Evolutionary conservation across 2,888 invertebrate species (phyloP).

Genomic region (Sphecodes monilicornis): DNA sequence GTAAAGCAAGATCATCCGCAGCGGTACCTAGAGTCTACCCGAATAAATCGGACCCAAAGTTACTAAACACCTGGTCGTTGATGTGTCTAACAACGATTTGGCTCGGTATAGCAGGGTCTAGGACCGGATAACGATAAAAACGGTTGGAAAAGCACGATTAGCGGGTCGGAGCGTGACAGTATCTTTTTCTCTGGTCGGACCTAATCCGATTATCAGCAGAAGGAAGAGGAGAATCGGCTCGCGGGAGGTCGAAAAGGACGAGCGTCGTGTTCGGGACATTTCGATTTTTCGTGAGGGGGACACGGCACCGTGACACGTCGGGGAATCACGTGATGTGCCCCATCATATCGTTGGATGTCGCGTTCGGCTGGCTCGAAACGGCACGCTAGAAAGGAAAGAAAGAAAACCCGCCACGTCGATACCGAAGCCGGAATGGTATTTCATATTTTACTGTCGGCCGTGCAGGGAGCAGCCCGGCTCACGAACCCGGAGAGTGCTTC

Average conservation of each 20-base stretch:
- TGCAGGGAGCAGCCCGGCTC: constrained; percentile 64
- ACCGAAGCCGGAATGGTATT: constrained; percentile 48
- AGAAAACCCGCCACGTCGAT: constrained; percentile 16
- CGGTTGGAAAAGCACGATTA: constrained; percentile 3
- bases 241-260: constrained; percentile 49
- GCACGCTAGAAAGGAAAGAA: not conserved
- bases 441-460: constrained; percentile 67
- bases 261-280: constrained; percentile 55
- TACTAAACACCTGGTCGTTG: not conserved
- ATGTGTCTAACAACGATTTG: not conserved
- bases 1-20: not conserved
- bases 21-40: not conserved
- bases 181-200: constrained; percentile 11
- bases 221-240: constrained; percentile 9
- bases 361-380: constrained; percentile 6
- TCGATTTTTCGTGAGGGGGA: constrained; percentile 32
- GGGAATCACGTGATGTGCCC: constrained; percentile 4
- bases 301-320: constrained; percentile 41
- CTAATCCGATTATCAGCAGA: constrained; percentile 52
- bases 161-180: not conserved
- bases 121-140: not conserved
- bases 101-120: not conserved
- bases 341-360: constrained; percentile 38
- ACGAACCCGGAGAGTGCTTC: constrained; percentile 64
- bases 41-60: not conserved